Evolutionary conservation across 2,113 vertebrate species (phyloP), one percentile per base, ranked within the genome.

Genomic region (Daboia siamensis): DNA sequence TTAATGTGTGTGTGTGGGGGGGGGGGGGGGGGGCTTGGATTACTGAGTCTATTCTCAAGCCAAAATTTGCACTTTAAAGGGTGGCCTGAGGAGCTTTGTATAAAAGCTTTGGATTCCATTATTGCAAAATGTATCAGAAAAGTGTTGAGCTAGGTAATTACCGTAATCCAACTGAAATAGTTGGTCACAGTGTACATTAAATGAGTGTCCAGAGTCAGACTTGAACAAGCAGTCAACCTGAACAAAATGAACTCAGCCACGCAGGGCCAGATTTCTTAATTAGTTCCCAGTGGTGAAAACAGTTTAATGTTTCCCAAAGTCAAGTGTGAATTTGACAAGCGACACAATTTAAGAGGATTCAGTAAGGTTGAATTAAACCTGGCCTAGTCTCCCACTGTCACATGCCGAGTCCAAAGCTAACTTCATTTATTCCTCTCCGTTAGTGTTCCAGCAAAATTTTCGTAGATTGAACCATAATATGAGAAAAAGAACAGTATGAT

Each of bases 211-310:
- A 96, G 96, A 98, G 96, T 86, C 96, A 96, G 93, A 95, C 97
- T 96, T 96, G 97, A 97, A 95, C 95, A 97, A 33, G 96, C 97
- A 97, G 97, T 97, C 97, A 97, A 97, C 98, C 98, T 85, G 96
- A 98, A 98, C 97, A 96, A 93, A 97, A 97, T 97, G 64, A 97
- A 96, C 97, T 97, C 95, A 86, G 97, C 95, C 94, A 95, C 23
- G 93, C 95, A 80, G 95, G 95, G 92, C 96, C 94, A 17, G 94
- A 87, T 96, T 97, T 96, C 95, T 98, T 98, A 98, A 98, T 98
- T 98, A 98, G 97, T 52, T 98, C 97, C 96, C 84, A 11, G 97
- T 85, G 96, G 92, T 95, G 91, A 93, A 96, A 96, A 96, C 96
- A 90, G 87, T 94, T 96, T 96, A 95, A 96, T 96, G 95, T 96